These are phyloP conservation scores for Ancistrus triradiatus DNA, from an alignment of 2,113 vertebrate species.

Conservation along the genomic window DNA sequence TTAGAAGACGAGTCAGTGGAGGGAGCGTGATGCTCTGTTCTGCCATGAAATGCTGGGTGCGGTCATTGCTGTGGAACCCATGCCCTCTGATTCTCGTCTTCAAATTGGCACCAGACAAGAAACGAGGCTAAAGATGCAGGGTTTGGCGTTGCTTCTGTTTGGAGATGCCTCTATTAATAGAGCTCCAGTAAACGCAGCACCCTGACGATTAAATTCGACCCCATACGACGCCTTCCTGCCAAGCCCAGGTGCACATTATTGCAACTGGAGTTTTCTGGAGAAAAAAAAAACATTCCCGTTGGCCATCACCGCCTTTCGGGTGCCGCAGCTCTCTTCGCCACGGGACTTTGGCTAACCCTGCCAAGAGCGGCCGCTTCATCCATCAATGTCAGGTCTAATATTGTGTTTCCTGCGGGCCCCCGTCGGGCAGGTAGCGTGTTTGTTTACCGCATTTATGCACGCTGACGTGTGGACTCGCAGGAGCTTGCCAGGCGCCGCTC, in stretches of 20 bases:
- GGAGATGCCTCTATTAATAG: neutral
- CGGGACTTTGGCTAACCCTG: neutral
- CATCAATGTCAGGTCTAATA: constrained; percentile 72
- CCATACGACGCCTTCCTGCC: neutral
- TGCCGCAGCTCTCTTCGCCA: neutral
- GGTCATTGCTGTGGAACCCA: no score
- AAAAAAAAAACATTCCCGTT: neutral
- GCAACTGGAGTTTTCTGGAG: neutral
- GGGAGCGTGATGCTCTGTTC: no score
- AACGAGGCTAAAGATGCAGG: neutral
- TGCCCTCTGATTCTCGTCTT: neutral
- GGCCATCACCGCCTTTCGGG: neutral
- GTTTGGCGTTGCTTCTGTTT: neutral
- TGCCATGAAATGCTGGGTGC: no score
- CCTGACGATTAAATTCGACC: neutral
- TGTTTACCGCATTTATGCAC: constrained; percentile 69
- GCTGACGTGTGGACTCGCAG: constrained; percentile 67
- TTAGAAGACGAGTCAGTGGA: no score
- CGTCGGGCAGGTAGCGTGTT: constrained; percentile 64
- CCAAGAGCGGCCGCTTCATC: constrained; percentile 53
- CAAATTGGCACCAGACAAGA: neutral
- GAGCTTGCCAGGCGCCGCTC: constrained; percentile 62
- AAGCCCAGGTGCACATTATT: neutral
- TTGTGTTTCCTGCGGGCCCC: constrained; percentile 61
- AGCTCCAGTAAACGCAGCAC: neutral